phyloP scores from a whole-genome alignment of 2,113 vertebrate species.

The Scalopus aquaticus region DNA sequence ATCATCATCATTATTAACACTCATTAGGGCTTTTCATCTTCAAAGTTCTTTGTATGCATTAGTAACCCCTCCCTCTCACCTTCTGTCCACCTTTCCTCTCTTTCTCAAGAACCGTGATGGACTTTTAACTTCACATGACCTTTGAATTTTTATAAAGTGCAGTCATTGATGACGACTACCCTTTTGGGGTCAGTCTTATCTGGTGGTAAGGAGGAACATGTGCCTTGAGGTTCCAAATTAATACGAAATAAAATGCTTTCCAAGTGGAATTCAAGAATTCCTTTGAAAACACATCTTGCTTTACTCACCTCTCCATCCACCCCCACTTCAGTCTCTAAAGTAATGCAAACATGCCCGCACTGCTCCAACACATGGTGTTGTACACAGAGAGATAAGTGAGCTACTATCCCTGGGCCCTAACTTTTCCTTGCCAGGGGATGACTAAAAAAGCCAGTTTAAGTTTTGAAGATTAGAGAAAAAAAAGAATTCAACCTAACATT shows the following conservation, averaged over 20 bases:
- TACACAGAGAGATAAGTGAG: not conserved
- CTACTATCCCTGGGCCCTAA: not conserved
- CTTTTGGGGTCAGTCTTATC: slow-evolving; percentile 69
- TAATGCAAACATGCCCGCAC: not conserved
- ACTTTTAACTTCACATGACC: slow-evolving; percentile 67
- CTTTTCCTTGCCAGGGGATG: not conserved
- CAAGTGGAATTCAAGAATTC: slow-evolving; percentile 45
- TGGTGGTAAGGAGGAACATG: slow-evolving; percentile 62
- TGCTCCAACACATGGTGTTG: not conserved
- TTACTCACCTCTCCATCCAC: not conserved
- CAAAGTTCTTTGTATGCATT: slow-evolving; percentile 31
- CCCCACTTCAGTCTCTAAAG: not conserved
- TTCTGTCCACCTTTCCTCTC: slow-evolving; percentile 44
- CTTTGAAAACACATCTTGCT: slow-evolving; percentile 57
- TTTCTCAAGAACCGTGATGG: slow-evolving; percentile 58
- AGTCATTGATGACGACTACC: slow-evolving; percentile 50
- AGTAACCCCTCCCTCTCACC: not conserved
- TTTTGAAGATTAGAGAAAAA: not conserved
- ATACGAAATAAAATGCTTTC: slow-evolving; percentile 61
- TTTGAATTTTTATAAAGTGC: slow-evolving; percentile 68
- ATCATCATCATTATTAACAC: slow-evolving; percentile 33
- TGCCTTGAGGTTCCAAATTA: slow-evolving; percentile 51
- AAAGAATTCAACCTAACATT: not conserved
- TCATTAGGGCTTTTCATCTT: slow-evolving; percentile 71
- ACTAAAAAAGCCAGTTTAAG: not conserved